A percentile compares a stretch with the other conserved stretches of the same genome.
Conservation (phyloP, 2,888 invertebrate species). For the Eucriotettix oculatus region DNA sequence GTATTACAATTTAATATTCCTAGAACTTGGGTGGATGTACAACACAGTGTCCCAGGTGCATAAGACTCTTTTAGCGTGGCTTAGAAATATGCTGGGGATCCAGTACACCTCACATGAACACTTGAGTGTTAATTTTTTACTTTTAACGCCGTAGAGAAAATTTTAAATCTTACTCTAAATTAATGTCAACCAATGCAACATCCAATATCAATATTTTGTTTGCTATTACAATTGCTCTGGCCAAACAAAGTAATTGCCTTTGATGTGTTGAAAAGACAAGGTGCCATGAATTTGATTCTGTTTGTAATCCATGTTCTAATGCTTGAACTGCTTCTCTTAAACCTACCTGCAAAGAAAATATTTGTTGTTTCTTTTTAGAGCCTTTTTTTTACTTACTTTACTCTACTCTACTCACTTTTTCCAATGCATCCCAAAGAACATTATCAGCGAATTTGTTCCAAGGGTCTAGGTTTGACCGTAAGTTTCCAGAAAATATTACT, state of each 20-base stretch:
- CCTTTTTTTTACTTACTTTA: too few species aligned
- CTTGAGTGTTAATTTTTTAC: too few species aligned
- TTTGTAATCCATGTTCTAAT: conserved; percentile 3
- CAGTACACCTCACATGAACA: too few species aligned
- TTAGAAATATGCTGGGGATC: too few species aligned
- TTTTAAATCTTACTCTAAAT: conserved; percentile 1
- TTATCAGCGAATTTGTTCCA: conserved; percentile 2
- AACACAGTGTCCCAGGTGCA: too few species aligned
- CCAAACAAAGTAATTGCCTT: conserved; percentile 5
- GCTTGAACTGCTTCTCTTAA: conserved; percentile 4
- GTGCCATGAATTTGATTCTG: conserved; percentile 4
- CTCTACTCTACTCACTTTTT: conserved; percentile 1
- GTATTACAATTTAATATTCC: too few species aligned
- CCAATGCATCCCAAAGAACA: conserved; percentile 5
- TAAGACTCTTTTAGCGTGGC: too few species aligned
- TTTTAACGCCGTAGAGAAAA: too few species aligned
- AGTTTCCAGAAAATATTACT: too few species aligned
- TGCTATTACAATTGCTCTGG: conserved; percentile 3
- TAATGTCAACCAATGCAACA: conserved; percentile 4
- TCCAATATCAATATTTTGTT: conserved; percentile 4
- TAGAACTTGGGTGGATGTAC: too few species aligned
- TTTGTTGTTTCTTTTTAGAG: not conserved
- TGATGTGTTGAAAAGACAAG: conserved; percentile 3
- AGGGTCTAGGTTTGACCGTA: conserved; percentile 3
- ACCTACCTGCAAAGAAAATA: not conserved